phyloP scores from a whole-genome alignment of 1,140 invertebrate genomes.

The Geopemphigus sp. region DNA sequence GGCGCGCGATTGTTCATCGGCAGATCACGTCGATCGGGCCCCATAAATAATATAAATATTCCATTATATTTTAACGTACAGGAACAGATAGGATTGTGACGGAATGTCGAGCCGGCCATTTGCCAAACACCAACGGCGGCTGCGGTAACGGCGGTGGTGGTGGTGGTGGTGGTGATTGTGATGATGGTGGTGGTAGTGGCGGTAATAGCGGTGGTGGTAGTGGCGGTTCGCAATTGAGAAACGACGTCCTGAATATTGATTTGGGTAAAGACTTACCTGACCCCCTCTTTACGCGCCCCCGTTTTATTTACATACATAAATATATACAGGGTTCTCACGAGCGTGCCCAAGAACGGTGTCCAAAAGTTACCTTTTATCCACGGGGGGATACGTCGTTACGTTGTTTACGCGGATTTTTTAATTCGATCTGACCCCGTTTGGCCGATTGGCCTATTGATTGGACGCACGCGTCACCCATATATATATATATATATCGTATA shows the following conservation, averaged over 20 bases:
- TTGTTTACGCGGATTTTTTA: not conserved
- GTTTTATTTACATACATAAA: slow-evolving; percentile 20
- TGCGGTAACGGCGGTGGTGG: too few species aligned
- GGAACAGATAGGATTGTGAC: slow-evolving; percentile 32
- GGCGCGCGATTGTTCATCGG: slow-evolving; percentile 27
- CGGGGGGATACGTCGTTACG: too few species aligned
- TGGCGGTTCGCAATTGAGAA: slow-evolving; percentile 1
- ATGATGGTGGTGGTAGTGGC: too few species aligned
- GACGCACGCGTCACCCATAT: not conserved
- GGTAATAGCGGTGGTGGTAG: not conserved
- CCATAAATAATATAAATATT: slow-evolving; percentile 46
- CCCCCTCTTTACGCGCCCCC: not conserved
- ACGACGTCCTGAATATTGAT: slow-evolving; percentile 43
- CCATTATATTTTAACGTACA: slow-evolving; percentile 30
- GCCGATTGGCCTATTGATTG: not conserved
- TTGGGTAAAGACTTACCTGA: not conserved
- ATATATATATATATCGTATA: not conserved
- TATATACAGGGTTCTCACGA: not conserved
- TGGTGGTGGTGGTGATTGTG: too few species aligned
- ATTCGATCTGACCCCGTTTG: not conserved
- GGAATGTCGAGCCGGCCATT: slow-evolving; percentile 45
- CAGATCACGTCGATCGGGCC: slow-evolving; percentile 28
- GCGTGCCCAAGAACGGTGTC: not conserved
- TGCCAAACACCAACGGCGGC: slow-evolving; percentile 45
- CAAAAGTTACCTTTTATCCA: too few species aligned